Conservation (phyloP, 2,888 invertebrate genomes). For the Craniophora ligustri region DNA sequence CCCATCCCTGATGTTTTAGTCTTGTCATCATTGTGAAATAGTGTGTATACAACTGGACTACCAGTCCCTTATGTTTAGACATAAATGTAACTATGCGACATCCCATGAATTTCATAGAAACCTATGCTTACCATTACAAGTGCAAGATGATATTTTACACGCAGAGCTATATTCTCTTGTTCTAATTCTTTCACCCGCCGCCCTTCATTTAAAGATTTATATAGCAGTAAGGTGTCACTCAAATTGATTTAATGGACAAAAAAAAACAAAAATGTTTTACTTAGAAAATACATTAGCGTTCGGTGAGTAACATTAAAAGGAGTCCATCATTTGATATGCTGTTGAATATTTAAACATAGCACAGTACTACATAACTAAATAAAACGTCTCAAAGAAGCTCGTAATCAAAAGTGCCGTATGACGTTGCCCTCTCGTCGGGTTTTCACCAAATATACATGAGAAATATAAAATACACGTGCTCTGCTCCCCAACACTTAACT, state of each 20-base stretch:
- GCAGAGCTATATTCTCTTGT: too few species aligned
- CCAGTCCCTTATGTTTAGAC: too few species aligned
- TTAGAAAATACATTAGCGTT: not conserved
- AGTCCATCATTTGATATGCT: not conserved
- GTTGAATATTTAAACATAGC: not conserved
- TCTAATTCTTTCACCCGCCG: too few species aligned
- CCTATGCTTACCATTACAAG: too few species aligned
- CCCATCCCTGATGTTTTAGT: constrained; percentile 13
- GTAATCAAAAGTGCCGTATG: constrained; percentile 1
- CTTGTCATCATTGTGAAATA: constrained; percentile 4
- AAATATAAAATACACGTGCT: constrained; percentile 30
- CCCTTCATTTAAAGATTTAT: too few species aligned
- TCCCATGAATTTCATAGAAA: too few species aligned
- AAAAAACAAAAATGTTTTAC: constrained; percentile 17
- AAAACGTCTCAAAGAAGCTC: constrained; percentile 10
- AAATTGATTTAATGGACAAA: too few species aligned
- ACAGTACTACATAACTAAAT: not conserved
- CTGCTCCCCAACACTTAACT: constrained; percentile 9
- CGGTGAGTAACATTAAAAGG: not conserved
- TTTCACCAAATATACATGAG: constrained; percentile 21
- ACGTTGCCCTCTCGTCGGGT: constrained; percentile 9
- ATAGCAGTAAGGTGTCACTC: too few species aligned
- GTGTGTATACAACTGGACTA: constrained; percentile 1
- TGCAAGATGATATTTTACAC: too few species aligned
- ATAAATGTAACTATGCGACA: too few species aligned